phyloP scores from a whole-genome alignment of 2,797 vertebrate genomes.

The Cossypha caffra region DNA sequence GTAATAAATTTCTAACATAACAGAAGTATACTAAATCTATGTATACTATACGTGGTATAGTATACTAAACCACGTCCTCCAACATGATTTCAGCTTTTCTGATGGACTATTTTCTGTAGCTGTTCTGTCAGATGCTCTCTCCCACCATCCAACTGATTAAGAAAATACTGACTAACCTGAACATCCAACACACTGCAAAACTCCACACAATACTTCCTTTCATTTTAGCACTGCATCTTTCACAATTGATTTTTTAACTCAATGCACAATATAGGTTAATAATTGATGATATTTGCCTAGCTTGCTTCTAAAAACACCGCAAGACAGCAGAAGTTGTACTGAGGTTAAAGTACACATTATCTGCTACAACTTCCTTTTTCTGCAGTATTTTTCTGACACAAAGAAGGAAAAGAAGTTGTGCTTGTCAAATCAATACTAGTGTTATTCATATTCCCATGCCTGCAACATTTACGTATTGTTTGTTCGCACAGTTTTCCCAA shows the following conservation, averaged over 20 bases:
- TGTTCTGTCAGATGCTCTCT: neutral
- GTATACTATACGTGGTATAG: too few species aligned
- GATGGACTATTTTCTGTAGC: neutral
- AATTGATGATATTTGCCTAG: neutral
- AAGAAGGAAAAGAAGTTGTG: neutral
- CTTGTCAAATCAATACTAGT: neutral
- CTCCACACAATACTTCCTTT: neutral
- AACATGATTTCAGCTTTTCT: neutral
- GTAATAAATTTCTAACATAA: neutral
- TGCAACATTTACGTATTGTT: neutral
- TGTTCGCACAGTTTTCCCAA: neutral
- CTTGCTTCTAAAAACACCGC: neutral
- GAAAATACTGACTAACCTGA: neutral
- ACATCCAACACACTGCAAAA: neutral
- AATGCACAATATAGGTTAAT: neutral
- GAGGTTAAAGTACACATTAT: neutral
- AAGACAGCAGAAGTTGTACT: neutral
- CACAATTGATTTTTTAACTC: neutral
- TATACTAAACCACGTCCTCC: neutral
- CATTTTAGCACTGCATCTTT: neutral
- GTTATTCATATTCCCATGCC: neutral
- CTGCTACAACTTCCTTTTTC: neutral
- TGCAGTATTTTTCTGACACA: neutral
- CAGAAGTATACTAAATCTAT: neutral
- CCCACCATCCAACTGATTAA: neutral